phyloP scores from a whole-genome alignment of 2,113 vertebrate genomes.

The Capra hircus region DNA sequence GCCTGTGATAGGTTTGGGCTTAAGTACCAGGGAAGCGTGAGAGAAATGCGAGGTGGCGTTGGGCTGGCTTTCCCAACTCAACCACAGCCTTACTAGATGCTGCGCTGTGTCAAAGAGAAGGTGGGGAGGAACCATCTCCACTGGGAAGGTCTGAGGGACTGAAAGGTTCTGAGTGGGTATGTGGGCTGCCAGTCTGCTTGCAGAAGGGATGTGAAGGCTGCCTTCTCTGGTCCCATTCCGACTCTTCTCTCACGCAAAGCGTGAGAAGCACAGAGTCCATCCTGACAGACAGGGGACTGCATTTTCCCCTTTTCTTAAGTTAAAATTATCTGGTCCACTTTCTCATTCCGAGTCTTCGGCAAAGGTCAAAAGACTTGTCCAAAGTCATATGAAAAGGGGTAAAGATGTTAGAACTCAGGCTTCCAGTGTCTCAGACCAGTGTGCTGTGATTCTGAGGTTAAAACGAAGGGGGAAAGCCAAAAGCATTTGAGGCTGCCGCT shows the following conservation, averaged over 20 bases:
- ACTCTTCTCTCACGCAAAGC: not conserved
- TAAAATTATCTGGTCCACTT: not conserved
- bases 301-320: not conserved
- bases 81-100: not conserved
- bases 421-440: not conserved
- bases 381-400: not conserved
- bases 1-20: not conserved
- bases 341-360: not conserved
- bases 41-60: not conserved
- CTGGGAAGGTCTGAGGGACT: not conserved
- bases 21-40: not conserved
- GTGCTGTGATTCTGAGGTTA: not conserved
- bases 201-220: not conserved
- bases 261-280: not conserved
- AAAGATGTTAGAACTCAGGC: not conserved
- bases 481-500: not conserved
- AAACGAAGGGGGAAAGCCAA: not conserved
- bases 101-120: not conserved
- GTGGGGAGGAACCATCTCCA: not conserved
- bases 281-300: not conserved
- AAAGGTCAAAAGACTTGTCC: not conserved
- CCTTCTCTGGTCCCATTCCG: not conserved
- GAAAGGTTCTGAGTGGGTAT: not conserved
- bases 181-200: rapidly evolving
- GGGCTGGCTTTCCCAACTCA: not conserved